These are phyloP conservation scores for Callipepla squamata DNA, from an alignment of 2,113 vertebrate species.

Conservation along the genomic window DNA sequence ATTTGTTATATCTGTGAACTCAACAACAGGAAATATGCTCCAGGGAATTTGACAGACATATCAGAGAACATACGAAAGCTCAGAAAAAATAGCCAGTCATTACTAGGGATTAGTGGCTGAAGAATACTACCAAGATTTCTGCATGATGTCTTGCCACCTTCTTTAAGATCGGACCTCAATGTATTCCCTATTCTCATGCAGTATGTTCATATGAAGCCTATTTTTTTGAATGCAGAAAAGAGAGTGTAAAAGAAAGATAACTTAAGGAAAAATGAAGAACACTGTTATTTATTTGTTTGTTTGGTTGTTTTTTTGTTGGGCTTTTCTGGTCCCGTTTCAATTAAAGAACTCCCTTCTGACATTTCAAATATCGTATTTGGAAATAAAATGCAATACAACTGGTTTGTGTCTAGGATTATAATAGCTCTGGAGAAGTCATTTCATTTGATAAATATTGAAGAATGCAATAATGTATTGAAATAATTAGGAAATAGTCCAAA, in stretches of 20 bases:
- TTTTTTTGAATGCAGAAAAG: neutral
- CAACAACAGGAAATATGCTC: fast-evolving
- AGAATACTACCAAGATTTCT: neutral
- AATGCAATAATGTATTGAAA: constrained; percentile 67
- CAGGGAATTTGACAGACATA: neutral
- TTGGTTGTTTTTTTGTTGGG: no score
- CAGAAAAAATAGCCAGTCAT: neutral
- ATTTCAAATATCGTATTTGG: constrained; percentile 7
- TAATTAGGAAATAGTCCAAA: constrained; percentile 79
- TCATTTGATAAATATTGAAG: constrained; percentile 77
- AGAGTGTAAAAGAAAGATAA: neutral
- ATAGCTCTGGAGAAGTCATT: constrained; percentile 66
- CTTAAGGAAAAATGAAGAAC: no score
- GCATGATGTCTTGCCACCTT: neutral
- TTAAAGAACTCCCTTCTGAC: neutral
- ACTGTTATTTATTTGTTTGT: no score
- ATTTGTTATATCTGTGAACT: neutral
- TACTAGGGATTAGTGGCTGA: neutral
- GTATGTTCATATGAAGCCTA: neutral
- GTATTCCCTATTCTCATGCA: neutral
- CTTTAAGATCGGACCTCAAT: neutral
- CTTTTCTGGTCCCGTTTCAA: neutral
- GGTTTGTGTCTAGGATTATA: constrained; percentile 43
- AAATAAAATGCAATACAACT: constrained; percentile 1
- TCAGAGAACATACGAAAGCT: fast-evolving